Evolutionary conservation across 2,113 vertebrate genomes (phyloP).

Genomic region (Oophaga pumilio): DNA sequence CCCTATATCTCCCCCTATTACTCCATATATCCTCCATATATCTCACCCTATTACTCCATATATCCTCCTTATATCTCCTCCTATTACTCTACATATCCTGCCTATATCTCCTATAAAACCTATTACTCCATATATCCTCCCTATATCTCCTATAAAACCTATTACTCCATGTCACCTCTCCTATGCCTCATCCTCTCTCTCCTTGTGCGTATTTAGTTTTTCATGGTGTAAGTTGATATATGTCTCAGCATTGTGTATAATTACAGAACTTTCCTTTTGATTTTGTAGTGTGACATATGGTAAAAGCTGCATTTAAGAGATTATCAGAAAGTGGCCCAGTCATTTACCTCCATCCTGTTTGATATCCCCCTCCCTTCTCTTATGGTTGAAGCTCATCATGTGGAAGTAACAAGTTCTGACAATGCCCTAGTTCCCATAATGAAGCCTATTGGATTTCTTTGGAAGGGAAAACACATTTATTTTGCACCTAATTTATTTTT

Average conservation of each 20-base stretch:
- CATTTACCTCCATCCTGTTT: constrained; percentile 6
- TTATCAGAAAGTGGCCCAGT: constrained; percentile 10
- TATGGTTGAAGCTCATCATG: constrained; percentile 20
- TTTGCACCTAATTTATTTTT: background rate
- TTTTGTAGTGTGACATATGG: constrained; percentile 11
- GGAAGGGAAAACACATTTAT: background rate
- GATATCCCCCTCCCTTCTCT: constrained; percentile 7
- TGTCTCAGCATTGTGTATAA: background rate
- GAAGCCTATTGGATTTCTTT: constrained; percentile 7
- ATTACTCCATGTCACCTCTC: background rate
- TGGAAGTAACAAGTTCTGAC: constrained; percentile 49
- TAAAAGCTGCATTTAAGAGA: constrained; percentile 32
- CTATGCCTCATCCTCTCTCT: background rate
- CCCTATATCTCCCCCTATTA: constrained; percentile 4
- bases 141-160: constrained; percentile 1
- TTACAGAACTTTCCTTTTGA: constrained; percentile 14
- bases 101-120: background rate
- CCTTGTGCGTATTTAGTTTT: background rate
- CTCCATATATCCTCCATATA: background rate
- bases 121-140: constrained; percentile 4
- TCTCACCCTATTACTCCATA: background rate
- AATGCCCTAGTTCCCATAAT: constrained; percentile 50
- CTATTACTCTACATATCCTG: background rate
- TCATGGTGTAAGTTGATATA: background rate
- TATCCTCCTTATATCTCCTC: constrained; percentile 1